Evolutionary conservation across 2,113 vertebrate genomes (phyloP), one percentile per base, ranked within the genome.

Genomic region (Drymodes brunneopygia): DNA sequence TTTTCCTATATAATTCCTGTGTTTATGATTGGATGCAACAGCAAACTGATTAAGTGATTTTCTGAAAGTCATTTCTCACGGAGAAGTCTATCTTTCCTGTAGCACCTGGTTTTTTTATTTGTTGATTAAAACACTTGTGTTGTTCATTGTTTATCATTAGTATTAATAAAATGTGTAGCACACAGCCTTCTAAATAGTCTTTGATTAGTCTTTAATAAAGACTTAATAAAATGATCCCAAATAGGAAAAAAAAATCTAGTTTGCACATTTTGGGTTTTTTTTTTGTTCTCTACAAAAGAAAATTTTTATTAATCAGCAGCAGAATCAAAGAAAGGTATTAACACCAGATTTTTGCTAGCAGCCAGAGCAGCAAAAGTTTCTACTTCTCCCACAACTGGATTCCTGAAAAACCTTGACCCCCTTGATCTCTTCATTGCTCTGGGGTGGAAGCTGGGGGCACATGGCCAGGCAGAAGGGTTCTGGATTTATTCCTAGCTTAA

Each of bases 221-320:
- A 69, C 29, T 77, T 86, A 33, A 50, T 36, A 81, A 65, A 70
- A 13, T n/a, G 1, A 57, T 31, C 11, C 21, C 79, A 29, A 58
- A 72, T 10, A 38, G 1, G 3, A 10, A 9, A 60, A 50, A 31
- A 31, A 42, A 65, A 17, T 4, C 6, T 19, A 35, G 1, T 35
- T 51, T 35, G 2, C 29, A 25, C 16, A n/a, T 9, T 35, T 73
- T 45, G 1, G 10, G 6, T 12, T 4, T 2, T 7, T 4, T 25
- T 10, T 5, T 28, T 44, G 14, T 12, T 62, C 9, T 64, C 71
- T 67, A 27, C 3, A 47, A 29, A 90, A 61, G 2, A 78, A 61
- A 69, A 53, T 47, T 40, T 22, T 13, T 18, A 7, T 61, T 70
- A 60, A 81, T 44, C 11, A 80, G 28, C 19, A 69, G 12, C 28